phyloP scores from a whole-genome alignment of 2,113 vertebrate species.

The Benthochromis sp. region DNA sequence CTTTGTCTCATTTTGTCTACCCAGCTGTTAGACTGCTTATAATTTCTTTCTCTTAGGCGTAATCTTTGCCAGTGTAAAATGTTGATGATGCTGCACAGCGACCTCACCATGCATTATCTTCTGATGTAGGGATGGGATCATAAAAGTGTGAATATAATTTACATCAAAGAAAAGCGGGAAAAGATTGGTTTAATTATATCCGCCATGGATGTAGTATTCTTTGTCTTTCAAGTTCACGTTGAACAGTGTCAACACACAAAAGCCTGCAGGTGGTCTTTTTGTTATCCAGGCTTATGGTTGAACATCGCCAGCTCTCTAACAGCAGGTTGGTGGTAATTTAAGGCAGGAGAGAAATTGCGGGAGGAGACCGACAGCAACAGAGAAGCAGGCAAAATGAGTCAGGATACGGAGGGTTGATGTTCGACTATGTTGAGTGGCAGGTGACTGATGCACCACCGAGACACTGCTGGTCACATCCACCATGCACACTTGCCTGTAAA shows the following conservation, averaged over 20 bases:
- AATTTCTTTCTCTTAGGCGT: not conserved
- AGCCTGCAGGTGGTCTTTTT: not conserved
- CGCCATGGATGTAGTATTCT: not conserved
- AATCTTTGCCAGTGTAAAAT: not conserved
- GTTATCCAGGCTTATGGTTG: not conserved
- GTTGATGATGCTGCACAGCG: not conserved
- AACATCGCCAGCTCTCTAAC: not conserved
- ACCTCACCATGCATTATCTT: not conserved
- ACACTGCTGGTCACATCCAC: constrained; percentile 43
- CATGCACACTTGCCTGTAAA: constrained; percentile 56
- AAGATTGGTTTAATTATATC: not conserved
- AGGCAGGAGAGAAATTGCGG: not conserved
- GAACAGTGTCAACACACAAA: not conserved
- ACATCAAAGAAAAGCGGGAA: not conserved
- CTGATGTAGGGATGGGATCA: not conserved
- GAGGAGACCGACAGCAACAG: not conserved
- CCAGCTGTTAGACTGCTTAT: not conserved
- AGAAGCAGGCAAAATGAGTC: constrained; percentile 6
- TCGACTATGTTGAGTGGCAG: constrained; percentile 45
- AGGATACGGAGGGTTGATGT: not conserved
- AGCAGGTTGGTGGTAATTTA: not conserved
- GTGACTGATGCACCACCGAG: constrained; percentile 48
- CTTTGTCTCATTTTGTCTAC: not conserved
- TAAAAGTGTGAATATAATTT: not conserved
- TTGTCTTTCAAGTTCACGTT: not conserved